Percentiles rank a stretch among this genome's conserved stretches.
These are phyloP conservation scores for Scaptomyza tumidula DNA, from an alignment of 2,888 invertebrate species.

Conservation along the genomic window DNA sequence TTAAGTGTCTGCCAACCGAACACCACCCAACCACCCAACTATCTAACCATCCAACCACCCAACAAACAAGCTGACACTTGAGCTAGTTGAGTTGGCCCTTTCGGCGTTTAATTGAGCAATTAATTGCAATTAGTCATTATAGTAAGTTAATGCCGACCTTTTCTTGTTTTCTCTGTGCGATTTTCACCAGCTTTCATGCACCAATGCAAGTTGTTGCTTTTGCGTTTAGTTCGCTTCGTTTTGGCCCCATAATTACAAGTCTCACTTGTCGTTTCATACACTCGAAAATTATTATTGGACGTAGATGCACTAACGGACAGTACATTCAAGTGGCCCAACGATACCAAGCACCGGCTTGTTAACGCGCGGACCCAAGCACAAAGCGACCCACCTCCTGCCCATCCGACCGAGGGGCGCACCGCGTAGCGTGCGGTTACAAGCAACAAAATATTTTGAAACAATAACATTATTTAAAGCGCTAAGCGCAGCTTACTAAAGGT, in stretches of 20 bases:
- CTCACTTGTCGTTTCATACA: conserved; percentile 5
- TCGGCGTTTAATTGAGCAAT: conserved; percentile 62
- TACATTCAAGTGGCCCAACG: no score
- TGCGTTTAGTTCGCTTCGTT: no score
- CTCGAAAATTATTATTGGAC: no score
- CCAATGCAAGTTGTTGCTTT: conserved; percentile 1
- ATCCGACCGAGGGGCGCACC: no score
- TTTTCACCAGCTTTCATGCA: conserved; percentile 11
- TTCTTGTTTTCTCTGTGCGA: background rate
- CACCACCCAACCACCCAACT: background rate
- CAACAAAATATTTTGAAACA: no score
- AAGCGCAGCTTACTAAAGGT: no score
- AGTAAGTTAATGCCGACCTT: conserved; percentile 27
- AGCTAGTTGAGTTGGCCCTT: background rate
- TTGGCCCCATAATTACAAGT: background rate
- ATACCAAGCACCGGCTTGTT: no score
- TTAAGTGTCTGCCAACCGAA: conserved; percentile 13
- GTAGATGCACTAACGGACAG: no score
- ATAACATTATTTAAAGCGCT: no score
- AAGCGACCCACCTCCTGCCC: no score
- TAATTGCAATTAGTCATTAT: conserved; percentile 66
- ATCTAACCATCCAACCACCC: background rate
- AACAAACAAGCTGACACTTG: background rate
- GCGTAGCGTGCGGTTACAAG: no score
- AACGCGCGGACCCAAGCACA: no score